A percentile compares a stretch with the other conserved stretches of the same genome.
phyloP scores from a whole-genome alignment of 2,888 invertebrate genomes.

The Bibio marci region DNA sequence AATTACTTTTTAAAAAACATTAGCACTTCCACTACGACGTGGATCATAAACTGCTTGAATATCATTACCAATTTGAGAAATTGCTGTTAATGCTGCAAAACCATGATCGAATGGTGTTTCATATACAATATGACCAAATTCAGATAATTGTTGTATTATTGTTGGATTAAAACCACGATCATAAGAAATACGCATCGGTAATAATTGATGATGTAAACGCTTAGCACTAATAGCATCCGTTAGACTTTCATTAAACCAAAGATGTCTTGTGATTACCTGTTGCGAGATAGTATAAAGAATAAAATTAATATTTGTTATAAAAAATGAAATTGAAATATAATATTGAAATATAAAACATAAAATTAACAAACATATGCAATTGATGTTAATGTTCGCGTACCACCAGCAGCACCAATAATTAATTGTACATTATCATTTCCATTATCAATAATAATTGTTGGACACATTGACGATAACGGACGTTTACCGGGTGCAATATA shows the following conservation, averaged over 20 bases:
- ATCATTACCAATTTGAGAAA: not conserved
- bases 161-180: slow-evolving; percentile 31
- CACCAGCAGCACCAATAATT: slow-evolving; percentile 76
- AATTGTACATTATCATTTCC: slow-evolving; percentile 40
- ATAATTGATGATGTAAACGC: slow-evolving; percentile 75
- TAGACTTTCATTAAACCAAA: slow-evolving; percentile 46
- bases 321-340: not conserved
- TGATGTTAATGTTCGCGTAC: slow-evolving; percentile 74
- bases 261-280: slow-evolving; percentile 46
- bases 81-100: slow-evolving; percentile 6
- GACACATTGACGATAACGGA: slow-evolving; percentile 84
- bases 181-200: slow-evolving; percentile 53
- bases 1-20: no score
- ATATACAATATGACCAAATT: slow-evolving; percentile 2
- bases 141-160: not conserved
- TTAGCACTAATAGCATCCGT: slow-evolving; percentile 48
- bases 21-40: slow-evolving; percentile 1
- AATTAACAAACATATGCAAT: slow-evolving; percentile 45
- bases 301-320: not conserved
- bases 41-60: slow-evolving; percentile 1
- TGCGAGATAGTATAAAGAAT: no score
- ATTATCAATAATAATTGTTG: slow-evolving; percentile 53
- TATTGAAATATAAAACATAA: not conserved
- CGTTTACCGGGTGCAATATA: slow-evolving; percentile 65
- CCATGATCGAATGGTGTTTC: not conserved